Conservation (phyloP, 2,113 vertebrate genomes). For the Leptobrachium leishanense region DNA sequence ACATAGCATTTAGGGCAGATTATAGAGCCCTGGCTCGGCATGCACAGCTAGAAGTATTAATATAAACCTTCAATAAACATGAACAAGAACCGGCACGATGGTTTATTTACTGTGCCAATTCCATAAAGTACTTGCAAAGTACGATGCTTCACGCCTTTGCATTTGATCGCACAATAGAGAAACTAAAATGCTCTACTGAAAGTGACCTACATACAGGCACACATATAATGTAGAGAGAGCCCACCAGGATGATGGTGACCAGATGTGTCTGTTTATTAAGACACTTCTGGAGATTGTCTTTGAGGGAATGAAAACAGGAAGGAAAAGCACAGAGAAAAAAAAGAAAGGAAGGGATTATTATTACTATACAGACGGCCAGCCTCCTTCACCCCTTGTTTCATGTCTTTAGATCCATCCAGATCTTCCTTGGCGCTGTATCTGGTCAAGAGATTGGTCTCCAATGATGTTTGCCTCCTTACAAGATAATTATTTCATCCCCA, state of each 20-base stretch:
- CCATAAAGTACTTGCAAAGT: not conserved
- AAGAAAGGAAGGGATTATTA: slow-evolving; percentile 1
- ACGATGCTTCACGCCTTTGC: not conserved
- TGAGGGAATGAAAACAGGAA: slow-evolving; percentile 37
- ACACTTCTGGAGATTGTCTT: slow-evolving; percentile 5
- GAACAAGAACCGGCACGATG: slow-evolving; percentile 14
- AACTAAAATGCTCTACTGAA: not conserved
- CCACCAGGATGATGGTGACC: slow-evolving; percentile 18
- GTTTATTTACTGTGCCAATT: slow-evolving; percentile 12
- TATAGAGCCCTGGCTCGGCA: not conserved
- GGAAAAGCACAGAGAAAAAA: slow-evolving; percentile 17
- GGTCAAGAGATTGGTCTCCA: not conserved
- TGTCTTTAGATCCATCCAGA: not conserved
- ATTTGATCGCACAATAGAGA: not conserved
- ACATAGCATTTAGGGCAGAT: not conserved
- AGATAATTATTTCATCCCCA: slow-evolving; percentile 30
- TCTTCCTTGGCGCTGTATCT: not conserved
- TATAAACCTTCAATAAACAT: slow-evolving; percentile 18
- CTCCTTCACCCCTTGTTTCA: not conserved
- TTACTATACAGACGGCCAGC: not conserved
- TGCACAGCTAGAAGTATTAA: not conserved
- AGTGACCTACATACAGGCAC: slow-evolving; percentile 11
- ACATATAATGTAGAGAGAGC: not conserved
- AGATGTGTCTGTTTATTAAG: slow-evolving; percentile 20
- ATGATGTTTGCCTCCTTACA: slow-evolving; percentile 1